phyloP scores from a whole-genome alignment of 2,888 invertebrate genomes.

The Sipha maydis region DNA sequence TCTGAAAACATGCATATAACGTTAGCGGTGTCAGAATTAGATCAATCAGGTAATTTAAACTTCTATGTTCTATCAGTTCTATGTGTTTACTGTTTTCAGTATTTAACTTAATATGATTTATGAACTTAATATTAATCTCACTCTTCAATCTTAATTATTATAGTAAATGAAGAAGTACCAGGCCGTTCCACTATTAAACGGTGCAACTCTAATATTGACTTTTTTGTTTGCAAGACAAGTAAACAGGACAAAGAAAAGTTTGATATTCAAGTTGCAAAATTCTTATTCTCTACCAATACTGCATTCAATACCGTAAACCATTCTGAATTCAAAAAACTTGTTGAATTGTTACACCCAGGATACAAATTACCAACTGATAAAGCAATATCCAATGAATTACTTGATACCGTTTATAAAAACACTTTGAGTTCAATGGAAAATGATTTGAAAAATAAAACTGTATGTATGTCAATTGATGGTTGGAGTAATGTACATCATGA shows the following conservation, averaged over 20 bases:
- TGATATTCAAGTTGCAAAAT: constrained; percentile 1
- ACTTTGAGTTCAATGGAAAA: constrained; percentile 3
- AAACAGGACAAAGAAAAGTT: constrained; percentile 1
- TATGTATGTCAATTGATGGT: constrained; percentile 19
- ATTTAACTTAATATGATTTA: neutral
- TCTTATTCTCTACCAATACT: constrained; percentile 1
- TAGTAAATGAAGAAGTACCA: constrained; percentile 5
- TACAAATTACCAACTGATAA: constrained; percentile 1
- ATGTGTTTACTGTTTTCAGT: neutral
- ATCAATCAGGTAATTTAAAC: neutral
- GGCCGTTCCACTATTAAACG: neutral
- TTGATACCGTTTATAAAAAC: neutral
- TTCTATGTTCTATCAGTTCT: no score
- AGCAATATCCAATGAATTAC: constrained; percentile 1
- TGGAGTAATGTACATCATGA: constrained; percentile 17
- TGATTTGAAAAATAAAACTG: constrained; percentile 21
- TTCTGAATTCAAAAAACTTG: neutral
- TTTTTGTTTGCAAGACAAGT: constrained; percentile 1
- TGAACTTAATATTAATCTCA: neutral
- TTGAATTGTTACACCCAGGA: constrained; percentile 1
- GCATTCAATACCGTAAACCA: constrained; percentile 5
- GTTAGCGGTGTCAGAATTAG: neutral
- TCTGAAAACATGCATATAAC: constrained; percentile 4
- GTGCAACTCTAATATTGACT: neutral
- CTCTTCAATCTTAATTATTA: neutral